Conservation (phyloP, 2,888 invertebrate genomes). For the Pocota personata region DNA sequence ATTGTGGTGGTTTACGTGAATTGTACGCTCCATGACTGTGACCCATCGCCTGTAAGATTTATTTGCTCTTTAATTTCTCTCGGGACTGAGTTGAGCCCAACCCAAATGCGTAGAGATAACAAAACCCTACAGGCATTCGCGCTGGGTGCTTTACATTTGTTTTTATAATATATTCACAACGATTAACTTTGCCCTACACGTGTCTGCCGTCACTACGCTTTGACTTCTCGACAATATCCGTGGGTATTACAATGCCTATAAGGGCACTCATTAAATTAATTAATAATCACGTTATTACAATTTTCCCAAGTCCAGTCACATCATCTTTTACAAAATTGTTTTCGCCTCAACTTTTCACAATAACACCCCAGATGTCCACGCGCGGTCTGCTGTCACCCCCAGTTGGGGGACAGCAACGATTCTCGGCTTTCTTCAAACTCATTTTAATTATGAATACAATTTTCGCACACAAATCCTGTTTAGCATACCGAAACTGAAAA, state of each 20-base stretch:
- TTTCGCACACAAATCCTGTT: conserved; percentile 50
- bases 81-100: too few species aligned
- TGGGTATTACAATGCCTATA: neutral
- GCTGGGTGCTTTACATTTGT: neutral
- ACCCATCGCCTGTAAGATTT: neutral
- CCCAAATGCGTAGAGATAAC: neutral
- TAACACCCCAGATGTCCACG: neutral
- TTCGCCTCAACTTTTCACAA: conserved; percentile 19
- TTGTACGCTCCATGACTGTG: too few species aligned
- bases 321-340: neutral
- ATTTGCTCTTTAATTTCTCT: neutral
- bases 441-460: conserved; percentile 62
- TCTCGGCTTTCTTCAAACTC: conserved; percentile 13
- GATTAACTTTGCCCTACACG: neutral
- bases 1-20: too few species aligned
- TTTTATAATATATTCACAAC: neutral
- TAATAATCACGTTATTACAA: conserved; percentile 33
- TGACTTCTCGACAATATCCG: neutral
- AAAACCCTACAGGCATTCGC: neutral
- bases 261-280: conserved; percentile 34
- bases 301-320: neutral
- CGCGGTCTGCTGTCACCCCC: neutral
- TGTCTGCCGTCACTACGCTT: neutral
- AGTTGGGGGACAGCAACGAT: neutral
- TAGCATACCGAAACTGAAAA: conserved; percentile 28